phyloP scores from a whole-genome alignment of 2,113 vertebrate genomes.

The Odontesthes bonariensis region DNA sequence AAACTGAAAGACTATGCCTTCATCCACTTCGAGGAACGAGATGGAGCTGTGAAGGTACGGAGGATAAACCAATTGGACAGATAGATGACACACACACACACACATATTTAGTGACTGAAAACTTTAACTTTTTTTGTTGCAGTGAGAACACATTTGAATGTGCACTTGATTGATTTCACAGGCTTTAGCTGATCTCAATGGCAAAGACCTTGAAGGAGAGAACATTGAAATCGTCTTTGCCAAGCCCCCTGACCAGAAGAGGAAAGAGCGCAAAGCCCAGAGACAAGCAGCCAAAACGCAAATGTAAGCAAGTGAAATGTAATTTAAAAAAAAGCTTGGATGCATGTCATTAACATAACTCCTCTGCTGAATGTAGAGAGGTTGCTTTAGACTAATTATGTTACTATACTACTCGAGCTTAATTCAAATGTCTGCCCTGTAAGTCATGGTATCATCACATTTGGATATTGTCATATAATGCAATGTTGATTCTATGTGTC shows the following conservation, averaged over 20 bases:
- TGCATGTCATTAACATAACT: neutral
- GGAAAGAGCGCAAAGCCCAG: conserved; percentile 99
- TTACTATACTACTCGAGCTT: too few relatives aligned
- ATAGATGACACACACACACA: neutral
- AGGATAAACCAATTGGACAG: neutral
- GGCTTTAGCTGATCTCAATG: conserved; percentile 98
- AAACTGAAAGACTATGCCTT: conserved; percentile 99
- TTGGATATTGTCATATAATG: neutral
- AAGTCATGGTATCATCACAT: neutral
- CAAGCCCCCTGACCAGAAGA: conserved; percentile 99
- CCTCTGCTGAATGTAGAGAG: neutral
- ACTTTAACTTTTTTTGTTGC: neutral
- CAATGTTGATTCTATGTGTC: conserved; percentile 5
- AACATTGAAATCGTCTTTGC: conserved; percentile 99
- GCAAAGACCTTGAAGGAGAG: conserved; percentile 98
- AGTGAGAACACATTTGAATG: neutral
- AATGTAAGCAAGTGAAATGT: conserved; percentile 87
- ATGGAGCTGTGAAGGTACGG: conserved; percentile 96
- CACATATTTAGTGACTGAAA: neutral
- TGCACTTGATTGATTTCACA: conserved; percentile 58
- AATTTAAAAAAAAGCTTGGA: neutral
- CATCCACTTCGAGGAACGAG: conserved; percentile 98
- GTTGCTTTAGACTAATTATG: too few relatives aligned
- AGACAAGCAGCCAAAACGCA: conserved; percentile 99
- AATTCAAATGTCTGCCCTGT: neutral